phyloP scores from a whole-genome alignment of 2,888 invertebrate species.

The Chloroclysta siterata region DNA sequence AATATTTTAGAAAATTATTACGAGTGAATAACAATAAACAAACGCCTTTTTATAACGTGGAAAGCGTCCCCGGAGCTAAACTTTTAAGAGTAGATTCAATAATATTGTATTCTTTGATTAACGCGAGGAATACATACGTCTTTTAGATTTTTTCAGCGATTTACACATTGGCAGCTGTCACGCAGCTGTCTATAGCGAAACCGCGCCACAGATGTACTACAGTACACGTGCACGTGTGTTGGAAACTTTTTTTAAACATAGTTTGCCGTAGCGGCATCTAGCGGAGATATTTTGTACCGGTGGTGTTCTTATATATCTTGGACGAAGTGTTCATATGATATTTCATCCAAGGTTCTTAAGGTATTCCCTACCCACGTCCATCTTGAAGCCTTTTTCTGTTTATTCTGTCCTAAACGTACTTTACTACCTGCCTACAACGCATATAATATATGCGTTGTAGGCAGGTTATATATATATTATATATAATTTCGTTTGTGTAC shows the following conservation, averaged over 20 bases:
- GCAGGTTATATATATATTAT: too few species aligned
- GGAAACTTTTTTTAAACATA: constrained; percentile 42
- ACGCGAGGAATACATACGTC: constrained; percentile 2
- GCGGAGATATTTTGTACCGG: constrained; percentile 30
- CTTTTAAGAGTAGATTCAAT: constrained; percentile 33
- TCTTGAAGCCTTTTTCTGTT: too few species aligned
- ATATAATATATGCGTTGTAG: too few species aligned
- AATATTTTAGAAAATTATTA: constrained; percentile 43
- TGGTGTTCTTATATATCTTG: background rate
- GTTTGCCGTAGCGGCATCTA: constrained; percentile 54
- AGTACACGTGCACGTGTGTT: constrained; percentile 29
- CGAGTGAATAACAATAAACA: constrained; percentile 44
- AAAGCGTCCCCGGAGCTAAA: constrained; percentile 21
- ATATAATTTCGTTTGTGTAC: too few species aligned
- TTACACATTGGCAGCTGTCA: constrained; percentile 60
- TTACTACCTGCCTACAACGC: too few species aligned
- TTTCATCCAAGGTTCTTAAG: too few species aligned
- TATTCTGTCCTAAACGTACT: too few species aligned
- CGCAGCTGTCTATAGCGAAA: constrained; percentile 56
- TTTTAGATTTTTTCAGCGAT: constrained; percentile 48
- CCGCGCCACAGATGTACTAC: constrained; percentile 52
- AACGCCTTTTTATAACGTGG: constrained; percentile 17
- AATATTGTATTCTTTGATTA: constrained; percentile 10
- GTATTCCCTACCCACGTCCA: too few species aligned
- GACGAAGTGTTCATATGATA: too few species aligned